These are phyloP conservation scores for Heteropelma amictum DNA, from an alignment of 2,888 invertebrate genomes.

Conservation along the genomic window DNA sequence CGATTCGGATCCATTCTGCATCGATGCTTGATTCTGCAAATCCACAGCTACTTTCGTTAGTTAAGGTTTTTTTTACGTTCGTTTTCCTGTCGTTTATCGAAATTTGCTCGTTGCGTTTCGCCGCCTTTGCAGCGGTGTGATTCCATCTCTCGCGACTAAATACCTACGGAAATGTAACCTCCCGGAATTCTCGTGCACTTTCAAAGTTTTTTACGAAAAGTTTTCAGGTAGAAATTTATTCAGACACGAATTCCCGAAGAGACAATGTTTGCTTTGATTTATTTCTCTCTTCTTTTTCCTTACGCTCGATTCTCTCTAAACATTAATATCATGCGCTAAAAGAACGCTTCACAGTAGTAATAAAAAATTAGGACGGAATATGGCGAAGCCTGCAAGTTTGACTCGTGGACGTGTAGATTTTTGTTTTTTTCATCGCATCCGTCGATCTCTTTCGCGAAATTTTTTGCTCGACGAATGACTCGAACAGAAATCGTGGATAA, in stretches of 20 bases:
- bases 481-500: no score
- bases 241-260: slow-evolving; percentile 35
- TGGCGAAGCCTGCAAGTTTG: slow-evolving; percentile 9
- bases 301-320: background rate
- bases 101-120: no score
- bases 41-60: slow-evolving; percentile 85
- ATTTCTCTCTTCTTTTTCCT: background rate
- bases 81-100: background rate
- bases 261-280: slow-evolving; percentile 17
- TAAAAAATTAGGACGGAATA: slow-evolving; percentile 58
- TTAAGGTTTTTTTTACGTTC: slow-evolving; percentile 68
- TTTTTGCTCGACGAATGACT: no score
- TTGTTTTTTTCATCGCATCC: background rate
- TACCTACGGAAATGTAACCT: no score
- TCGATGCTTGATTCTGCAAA: slow-evolving; percentile 88
- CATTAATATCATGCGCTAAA: slow-evolving; percentile 9
- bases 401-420: background rate
- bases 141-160: no score
- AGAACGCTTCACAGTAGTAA: slow-evolving; percentile 27
- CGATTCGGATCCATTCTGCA: slow-evolving; percentile 89
- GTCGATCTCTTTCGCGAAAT: background rate
- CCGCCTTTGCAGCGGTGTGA: no score
- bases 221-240: slow-evolving; percentile 26
- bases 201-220: slow-evolving; percentile 22
- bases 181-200: no score